Percentiles rank a stretch among this genome's conserved stretches.
These are phyloP conservation scores for Scrobipalpa atriplicella DNA, from an alignment of 2,888 invertebrate species.

Conservation along the genomic window DNA sequence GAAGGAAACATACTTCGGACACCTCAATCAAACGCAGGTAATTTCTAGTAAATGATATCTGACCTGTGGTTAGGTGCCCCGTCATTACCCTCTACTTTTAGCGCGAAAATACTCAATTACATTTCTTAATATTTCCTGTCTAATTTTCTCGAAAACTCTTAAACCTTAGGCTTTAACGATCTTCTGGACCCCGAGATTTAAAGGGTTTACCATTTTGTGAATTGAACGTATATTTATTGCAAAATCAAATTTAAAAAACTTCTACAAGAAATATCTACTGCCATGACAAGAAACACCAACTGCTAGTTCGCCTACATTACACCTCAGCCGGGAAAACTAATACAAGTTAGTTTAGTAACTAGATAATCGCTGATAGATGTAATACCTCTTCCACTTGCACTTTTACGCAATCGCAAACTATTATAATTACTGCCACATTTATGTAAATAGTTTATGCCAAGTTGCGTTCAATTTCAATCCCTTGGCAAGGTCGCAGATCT, in stretches of 20 bases:
- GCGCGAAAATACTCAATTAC: too few relatives aligned
- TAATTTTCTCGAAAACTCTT: too few relatives aligned
- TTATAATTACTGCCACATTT: constrained; percentile 21
- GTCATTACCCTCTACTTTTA: too few relatives aligned
- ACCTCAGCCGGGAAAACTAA: constrained; percentile 11
- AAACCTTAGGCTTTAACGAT: too few relatives aligned
- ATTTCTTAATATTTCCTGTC: too few relatives aligned
- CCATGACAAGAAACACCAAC: background rate
- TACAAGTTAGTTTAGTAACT: constrained; percentile 14
- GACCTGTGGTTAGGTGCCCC: too few relatives aligned
- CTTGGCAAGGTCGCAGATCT: constrained; percentile 28
- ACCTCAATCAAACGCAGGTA: background rate
- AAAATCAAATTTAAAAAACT: too few relatives aligned
- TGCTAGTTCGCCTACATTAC: constrained; percentile 9
- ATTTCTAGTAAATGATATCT: background rate
- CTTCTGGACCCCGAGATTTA: too few relatives aligned
- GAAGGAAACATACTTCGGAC: background rate
- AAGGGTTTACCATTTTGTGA: too few relatives aligned
- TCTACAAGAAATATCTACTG: too few relatives aligned
- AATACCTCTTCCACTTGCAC: constrained; percentile 18
- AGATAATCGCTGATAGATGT: constrained; percentile 22
- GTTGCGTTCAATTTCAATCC: constrained; percentile 27
- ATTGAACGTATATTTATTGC: too few relatives aligned
- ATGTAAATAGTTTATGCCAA: constrained; percentile 16
- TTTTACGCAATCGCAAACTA: constrained; percentile 18